Evolutionary conservation across 2,113 vertebrate species (phyloP).

Genomic region (Picathartes gymnocephalus): DNA sequence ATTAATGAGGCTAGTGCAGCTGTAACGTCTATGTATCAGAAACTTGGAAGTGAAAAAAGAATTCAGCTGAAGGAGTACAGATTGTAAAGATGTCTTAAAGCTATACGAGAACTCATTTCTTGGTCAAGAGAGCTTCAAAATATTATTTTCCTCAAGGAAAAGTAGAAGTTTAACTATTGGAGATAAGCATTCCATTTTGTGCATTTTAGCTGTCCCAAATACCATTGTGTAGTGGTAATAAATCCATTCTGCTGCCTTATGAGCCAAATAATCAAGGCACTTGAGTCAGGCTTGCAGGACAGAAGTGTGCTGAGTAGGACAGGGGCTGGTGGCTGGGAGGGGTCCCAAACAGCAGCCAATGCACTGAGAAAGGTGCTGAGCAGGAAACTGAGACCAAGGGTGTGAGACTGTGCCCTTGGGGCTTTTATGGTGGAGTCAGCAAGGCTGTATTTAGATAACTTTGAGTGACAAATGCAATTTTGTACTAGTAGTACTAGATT

Average conservation of each 20-base stretch:
- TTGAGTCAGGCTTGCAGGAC: not conserved
- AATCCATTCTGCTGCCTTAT: not conserved
- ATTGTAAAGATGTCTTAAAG: not conserved
- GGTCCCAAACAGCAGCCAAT: not conserved
- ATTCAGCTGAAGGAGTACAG: not conserved
- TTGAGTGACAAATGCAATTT: not conserved
- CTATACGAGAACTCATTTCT: not conserved
- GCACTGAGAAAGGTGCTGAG: not conserved
- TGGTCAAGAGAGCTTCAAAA: not conserved
- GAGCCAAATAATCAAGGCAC: not conserved
- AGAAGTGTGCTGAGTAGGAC: not conserved
- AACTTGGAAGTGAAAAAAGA: not conserved
- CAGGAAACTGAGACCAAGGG: not conserved
- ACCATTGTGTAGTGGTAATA: accelerated
- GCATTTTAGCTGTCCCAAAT: not conserved
- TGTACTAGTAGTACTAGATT: not conserved
- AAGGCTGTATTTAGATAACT: not conserved
- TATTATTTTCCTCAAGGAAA: not conserved
- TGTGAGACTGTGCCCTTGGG: not conserved
- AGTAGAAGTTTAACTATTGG: not conserved
- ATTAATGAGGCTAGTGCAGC: not conserved
- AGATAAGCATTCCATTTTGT: not conserved
- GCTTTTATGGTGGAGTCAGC: not conserved
- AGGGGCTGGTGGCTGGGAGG: not conserved
- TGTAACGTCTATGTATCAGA: not conserved